Evolutionary conservation across 2,888 invertebrate species (phyloP).

Genomic region (Athalia circularis): DNA sequence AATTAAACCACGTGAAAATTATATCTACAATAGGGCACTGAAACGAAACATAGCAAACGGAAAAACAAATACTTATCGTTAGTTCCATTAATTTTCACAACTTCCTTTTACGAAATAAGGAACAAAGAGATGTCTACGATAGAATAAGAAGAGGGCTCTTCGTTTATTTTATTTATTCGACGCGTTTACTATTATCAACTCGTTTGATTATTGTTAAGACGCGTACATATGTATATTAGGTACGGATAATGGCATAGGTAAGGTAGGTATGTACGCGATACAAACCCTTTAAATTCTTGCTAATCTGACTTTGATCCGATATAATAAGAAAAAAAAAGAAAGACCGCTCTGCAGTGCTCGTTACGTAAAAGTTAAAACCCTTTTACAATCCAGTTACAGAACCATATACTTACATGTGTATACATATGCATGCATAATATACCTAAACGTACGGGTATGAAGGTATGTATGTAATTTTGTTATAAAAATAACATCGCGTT

Average conservation of each 20-base stretch:
- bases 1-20: too few relatives aligned
- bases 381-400: constrained; percentile 29
- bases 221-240: too few relatives aligned
- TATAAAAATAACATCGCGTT: background rate
- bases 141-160: background rate
- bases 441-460: background rate
- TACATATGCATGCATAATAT: background rate
- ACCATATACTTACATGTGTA: background rate
- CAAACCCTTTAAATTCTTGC: constrained; percentile 24
- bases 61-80: background rate
- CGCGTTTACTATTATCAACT: too few relatives aligned
- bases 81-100: background rate
- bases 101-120: background rate
- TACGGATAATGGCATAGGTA: background rate
- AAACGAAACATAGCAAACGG: too few relatives aligned
- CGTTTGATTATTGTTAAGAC: too few relatives aligned
- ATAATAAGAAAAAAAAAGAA: background rate
- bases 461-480: background rate
- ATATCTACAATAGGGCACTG: too few relatives aligned
- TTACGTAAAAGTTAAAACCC: constrained; percentile 32
- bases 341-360: background rate
- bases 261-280: background rate
- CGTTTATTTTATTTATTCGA: too few relatives aligned
- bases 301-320: constrained; percentile 40
- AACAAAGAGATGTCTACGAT: too few relatives aligned